Base-by-base conservation (phyloP, 2,888 invertebrate genomes). In the Netelia fuscicornis region DNA sequence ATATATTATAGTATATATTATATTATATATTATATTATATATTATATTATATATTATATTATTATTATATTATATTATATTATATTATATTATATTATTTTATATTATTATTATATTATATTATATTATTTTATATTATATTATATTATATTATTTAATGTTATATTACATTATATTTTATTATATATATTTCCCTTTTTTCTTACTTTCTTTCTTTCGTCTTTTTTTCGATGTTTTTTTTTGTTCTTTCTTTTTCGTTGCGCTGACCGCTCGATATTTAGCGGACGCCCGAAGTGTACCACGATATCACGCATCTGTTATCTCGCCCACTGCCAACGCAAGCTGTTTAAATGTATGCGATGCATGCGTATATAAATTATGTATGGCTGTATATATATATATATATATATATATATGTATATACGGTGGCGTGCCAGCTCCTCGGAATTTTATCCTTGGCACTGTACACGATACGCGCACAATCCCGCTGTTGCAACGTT, bases 221-320 rank as follows among this genome's bases (percentile, higher is more conserved):
- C 3, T 54, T 54, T 58, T 44, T 30, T 23, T 70, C 17, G 2
- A 25, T 23, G 58, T 67, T 56, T 23, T 25, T 37, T 75, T 17
- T 23, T 44, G 42, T 54, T 71, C 30, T 56, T 20, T 56, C 20
- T 20, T 17, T 54, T 71, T 71, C 58, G 64, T 76, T 62, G 48
- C 54, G 72, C 70, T 75, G 84, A 84, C 86, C 81, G 80, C 86
- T 74, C 83, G 87, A 88, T 89, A 90, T 90, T 71, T 89, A 89
- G 86, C 89, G 88, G 89, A 87, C 88, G 87, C 85, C 60, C 67
- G 58, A 83, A 83, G 86, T 85, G 81, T 67, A 72, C 71, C 30
- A 44, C 44, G 74, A 72, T 91, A 91, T 90, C 90, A 88, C 75
- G 86, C 89, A 90, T 90, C 89, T 89, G 89, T 89, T 90, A 90